phyloP scores from a whole-genome alignment of 2,888 invertebrate genomes.

The Hylaea fasciaria region DNA sequence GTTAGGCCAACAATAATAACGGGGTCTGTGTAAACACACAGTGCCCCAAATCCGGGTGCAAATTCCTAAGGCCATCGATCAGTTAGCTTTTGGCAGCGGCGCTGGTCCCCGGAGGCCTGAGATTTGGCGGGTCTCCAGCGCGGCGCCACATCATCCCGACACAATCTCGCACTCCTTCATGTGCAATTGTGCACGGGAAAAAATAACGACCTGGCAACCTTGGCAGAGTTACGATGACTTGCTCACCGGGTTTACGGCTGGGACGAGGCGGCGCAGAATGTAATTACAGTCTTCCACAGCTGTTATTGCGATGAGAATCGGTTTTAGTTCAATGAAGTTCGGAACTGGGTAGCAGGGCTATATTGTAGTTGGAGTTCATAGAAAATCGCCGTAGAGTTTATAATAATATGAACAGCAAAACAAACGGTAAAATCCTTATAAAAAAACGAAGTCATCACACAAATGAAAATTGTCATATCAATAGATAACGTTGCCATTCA shows the following conservation, averaged over 20 bases:
- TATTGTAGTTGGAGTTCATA: too few species aligned
- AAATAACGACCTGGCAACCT: conserved; percentile 45
- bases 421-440: too few species aligned
- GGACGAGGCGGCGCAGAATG: neutral
- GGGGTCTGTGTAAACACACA: conserved; percentile 34
- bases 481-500: too few species aligned
- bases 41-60: conserved; percentile 50
- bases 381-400: too few species aligned
- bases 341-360: too few species aligned
- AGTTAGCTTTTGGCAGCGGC: conserved; percentile 61
- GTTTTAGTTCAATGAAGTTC: too few species aligned
- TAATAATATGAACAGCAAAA: too few species aligned
- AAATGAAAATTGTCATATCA: too few species aligned
- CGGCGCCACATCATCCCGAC: conserved; percentile 57
- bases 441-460: too few species aligned
- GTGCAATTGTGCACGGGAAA: conserved; percentile 55
- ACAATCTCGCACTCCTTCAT: conserved; percentile 56
- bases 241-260: neutral
- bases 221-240: conserved; percentile 14
- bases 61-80: conserved; percentile 64
- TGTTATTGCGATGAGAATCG: too few species aligned
- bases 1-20: conserved; percentile 31
- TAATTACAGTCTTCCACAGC: neutral
- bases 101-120: conserved; percentile 55
- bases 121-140: conserved; percentile 59